Conservation (phyloP, 2,113 vertebrate species). For the Orcinus orca region DNA sequence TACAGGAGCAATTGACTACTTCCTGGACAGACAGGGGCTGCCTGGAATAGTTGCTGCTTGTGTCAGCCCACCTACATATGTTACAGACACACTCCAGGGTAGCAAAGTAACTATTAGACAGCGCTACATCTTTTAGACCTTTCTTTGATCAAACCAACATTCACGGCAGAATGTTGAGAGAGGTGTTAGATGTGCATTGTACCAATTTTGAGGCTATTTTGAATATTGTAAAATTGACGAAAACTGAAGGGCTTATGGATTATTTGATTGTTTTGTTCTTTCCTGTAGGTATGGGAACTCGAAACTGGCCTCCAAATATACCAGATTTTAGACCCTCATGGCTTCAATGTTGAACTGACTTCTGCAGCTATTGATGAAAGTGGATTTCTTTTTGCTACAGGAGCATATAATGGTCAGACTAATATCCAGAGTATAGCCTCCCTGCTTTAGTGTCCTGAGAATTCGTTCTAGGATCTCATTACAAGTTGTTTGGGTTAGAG, state of each 20-base stretch:
- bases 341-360: conserved; percentile 78
- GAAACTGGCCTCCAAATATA: conserved; percentile 83
- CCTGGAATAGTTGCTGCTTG: not conserved
- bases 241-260: not conserved
- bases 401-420: conserved; percentile 81
- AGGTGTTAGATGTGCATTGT: not conserved
- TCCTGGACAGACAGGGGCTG: not conserved
- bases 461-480: not conserved
- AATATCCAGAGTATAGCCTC: not conserved
- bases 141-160: not conserved
- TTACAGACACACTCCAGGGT: not conserved
- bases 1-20: not conserved
- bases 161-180: not conserved
- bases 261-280: not conserved
- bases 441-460: not conserved
- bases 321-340: conserved; percentile 81
- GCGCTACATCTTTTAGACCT: not conserved
- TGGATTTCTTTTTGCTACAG: conserved; percentile 81
- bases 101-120: not conserved
- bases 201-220: not conserved
- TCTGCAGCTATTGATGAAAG: conserved; percentile 77
- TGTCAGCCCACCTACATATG: not conserved
- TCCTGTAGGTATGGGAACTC: conserved; percentile 82
- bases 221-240: not conserved
- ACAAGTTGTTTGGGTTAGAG: not conserved